These are phyloP conservation scores for Asarcornis scutulata DNA, from an alignment of 2,113 vertebrate genomes.

Conservation along the genomic window DNA sequence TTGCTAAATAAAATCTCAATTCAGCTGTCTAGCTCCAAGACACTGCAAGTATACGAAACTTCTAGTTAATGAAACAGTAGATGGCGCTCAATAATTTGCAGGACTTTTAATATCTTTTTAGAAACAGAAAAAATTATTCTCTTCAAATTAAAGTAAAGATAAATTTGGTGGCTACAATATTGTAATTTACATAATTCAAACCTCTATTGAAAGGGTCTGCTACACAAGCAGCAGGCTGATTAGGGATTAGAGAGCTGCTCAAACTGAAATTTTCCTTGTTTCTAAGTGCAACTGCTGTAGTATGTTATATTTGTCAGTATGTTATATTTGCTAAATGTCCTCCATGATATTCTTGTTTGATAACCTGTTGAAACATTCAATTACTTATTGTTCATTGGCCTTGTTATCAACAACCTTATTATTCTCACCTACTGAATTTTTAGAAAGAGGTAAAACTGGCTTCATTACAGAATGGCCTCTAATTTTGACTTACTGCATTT, in stretches of 20 bases:
- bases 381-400: neutral
- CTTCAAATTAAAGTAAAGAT: neutral
- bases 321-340: neutral
- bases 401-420: neutral
- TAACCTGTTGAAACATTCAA: neutral
- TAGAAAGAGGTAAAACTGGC: neutral
- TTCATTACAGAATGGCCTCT: neutral
- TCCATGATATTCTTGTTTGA: neutral
- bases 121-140: neutral
- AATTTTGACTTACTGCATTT: neutral
- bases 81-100: slow-evolving; percentile 41
- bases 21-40: neutral
- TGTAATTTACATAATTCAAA: neutral
- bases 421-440: neutral
- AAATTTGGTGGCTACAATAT: neutral
- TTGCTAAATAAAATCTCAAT: neutral
- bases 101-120: neutral
- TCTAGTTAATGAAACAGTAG: slow-evolving; percentile 11
- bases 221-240: neutral
- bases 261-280: neutral
- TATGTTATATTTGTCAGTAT: neutral
- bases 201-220: neutral
- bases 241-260: neutral
- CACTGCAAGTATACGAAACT: neutral
- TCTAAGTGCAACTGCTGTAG: neutral